Evolutionary conservation across 2,888 invertebrate species (phyloP).

Genomic region (Stratiomys singularior): DNA sequence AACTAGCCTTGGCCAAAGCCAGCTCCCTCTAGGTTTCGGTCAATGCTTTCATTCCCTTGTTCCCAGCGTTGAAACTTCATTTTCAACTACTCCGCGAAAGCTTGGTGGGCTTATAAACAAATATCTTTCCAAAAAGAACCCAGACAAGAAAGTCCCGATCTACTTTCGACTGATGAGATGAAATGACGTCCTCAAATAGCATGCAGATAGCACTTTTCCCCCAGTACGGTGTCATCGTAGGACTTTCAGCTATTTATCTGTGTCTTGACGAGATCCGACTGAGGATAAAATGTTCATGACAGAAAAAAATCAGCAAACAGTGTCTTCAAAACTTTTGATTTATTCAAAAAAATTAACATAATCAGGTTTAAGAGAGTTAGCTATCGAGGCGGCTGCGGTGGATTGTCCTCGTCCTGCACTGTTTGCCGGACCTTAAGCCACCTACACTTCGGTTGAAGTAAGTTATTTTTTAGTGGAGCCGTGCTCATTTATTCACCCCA

Average conservation of each 20-base stretch:
- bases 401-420: neutral
- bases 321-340: constrained; percentile 26
- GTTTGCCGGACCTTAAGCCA: neutral
- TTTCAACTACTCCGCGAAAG: no score
- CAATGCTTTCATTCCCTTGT: no score
- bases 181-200: no score
- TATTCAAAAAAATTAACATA: constrained; percentile 40
- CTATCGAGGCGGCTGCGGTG: neutral
- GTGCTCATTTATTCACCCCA: neutral
- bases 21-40: no score
- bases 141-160: no score
- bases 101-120: no score
- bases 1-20: no score
- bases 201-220: no score
- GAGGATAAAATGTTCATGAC: constrained; percentile 9
- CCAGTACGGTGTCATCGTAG: neutral
- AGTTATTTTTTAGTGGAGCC: neutral
- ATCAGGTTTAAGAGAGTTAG: constrained; percentile 35
- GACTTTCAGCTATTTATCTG: constrained; percentile 23
- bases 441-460: neutral
- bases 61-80: no score
- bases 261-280: constrained; percentile 21
- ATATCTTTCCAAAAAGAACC: no score
- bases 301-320: no score
- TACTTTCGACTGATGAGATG: no score